These are phyloP conservation scores for Heliconius congener DNA, from an alignment of 1,140 invertebrate species.

Conservation along the genomic window DNA sequence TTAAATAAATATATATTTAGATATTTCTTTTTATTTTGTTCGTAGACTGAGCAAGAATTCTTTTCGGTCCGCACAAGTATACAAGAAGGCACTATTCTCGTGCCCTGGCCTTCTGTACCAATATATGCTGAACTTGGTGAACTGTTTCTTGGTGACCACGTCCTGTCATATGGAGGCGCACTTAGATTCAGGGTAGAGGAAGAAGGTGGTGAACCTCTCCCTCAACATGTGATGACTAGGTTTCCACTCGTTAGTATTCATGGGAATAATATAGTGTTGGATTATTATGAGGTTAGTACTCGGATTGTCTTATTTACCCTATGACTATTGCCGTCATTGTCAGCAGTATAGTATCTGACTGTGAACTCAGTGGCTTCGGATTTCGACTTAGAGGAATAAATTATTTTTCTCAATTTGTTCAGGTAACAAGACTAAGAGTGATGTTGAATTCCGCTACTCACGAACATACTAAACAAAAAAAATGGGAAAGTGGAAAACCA, in stretches of 20 bases:
- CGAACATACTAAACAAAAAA: too few species aligned
- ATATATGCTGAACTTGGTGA: constrained; percentile 93
- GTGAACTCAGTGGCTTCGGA: too few species aligned
- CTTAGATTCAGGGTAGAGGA: constrained; percentile 90
- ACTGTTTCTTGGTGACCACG: constrained; percentile 93
- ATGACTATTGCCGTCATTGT: too few species aligned
- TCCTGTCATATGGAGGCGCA: constrained; percentile 95
- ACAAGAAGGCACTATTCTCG: constrained; percentile 75
- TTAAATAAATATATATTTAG: too few species aligned
- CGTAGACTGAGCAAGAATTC: constrained; percentile 70
- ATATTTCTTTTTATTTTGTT: not conserved
- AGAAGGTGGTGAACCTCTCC: constrained; percentile 84
- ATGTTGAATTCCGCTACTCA: too few species aligned
- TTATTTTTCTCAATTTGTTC: too few species aligned
- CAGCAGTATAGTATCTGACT: too few species aligned
- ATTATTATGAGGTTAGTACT: constrained; percentile 86
- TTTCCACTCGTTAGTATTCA: constrained; percentile 93
- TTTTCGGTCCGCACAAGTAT: constrained; percentile 76
- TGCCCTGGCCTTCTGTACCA: constrained; percentile 86
- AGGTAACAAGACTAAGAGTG: too few species aligned
- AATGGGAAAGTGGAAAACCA: too few species aligned
- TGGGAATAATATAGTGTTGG: constrained; percentile 89
- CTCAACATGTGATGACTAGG: constrained; percentile 73
- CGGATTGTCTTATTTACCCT: not conserved
- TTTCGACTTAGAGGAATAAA: too few species aligned